These are phyloP conservation scores for Dendrolimus kikuchii DNA, from an alignment of 1,140 invertebrate genomes.

Conservation along the genomic window DNA sequence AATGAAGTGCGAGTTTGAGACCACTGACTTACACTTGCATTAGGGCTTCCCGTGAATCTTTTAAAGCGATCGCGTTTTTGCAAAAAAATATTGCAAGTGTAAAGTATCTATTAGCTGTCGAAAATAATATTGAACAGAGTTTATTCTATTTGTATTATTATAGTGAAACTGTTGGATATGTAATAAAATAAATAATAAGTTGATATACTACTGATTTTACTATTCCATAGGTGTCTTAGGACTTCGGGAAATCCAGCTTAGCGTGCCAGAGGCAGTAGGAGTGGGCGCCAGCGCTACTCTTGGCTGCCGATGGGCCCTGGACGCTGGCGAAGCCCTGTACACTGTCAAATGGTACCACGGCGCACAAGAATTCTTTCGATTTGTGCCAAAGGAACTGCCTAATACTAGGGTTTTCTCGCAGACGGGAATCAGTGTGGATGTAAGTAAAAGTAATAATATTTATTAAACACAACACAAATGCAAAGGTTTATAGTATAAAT, in stretches of 20 bases:
- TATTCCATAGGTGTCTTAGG: constrained; percentile 60
- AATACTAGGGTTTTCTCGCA: constrained; percentile 78
- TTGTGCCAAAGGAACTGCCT: constrained; percentile 81
- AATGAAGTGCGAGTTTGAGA: too few species aligned
- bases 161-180: not conserved
- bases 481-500: too few species aligned
- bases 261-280: constrained; percentile 76
- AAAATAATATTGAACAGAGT: too few species aligned
- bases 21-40: too few species aligned
- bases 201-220: not conserved
- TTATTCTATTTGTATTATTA: too few species aligned
- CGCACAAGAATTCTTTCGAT: constrained; percentile 83
- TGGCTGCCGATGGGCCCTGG: constrained; percentile 77
- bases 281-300: constrained; percentile 75
- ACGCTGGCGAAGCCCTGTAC: constrained; percentile 79
- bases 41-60: too few species aligned
- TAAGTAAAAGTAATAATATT: constrained; percentile 70
- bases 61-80: too few species aligned
- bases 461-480: too few species aligned
- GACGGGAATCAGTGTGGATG: constrained; percentile 78
- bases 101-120: too few species aligned
- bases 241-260: constrained; percentile 75
- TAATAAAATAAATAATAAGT: not conserved
- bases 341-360: constrained; percentile 90
- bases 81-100: too few species aligned